These are phyloP conservation scores for Neodiprion pinetum DNA, from an alignment of 1,140 invertebrate species.

Conservation along the genomic window DNA sequence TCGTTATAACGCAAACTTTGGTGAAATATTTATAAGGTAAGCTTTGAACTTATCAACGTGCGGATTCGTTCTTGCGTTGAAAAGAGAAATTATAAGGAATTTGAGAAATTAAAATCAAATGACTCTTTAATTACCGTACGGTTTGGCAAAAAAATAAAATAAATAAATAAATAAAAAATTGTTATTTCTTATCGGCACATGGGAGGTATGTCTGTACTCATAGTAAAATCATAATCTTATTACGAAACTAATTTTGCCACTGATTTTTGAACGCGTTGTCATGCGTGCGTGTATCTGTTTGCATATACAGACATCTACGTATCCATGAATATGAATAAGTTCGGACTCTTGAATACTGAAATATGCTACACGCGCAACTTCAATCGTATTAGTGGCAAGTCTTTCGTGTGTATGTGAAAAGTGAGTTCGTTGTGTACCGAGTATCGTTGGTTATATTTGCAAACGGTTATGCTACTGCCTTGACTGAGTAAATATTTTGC, in stretches of 20 bases:
- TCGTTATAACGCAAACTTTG: too few relatives aligned
- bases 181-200: too few relatives aligned
- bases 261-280: neutral
- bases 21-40: too few relatives aligned
- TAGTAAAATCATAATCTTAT: too few relatives aligned
- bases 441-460: neutral
- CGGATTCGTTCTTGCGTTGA: neutral
- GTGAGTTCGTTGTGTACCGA: neutral
- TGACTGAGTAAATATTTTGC: neutral
- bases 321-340: neutral
- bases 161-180: too few relatives aligned
- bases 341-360: too few relatives aligned
- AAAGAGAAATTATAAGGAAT: conserved; percentile 5
- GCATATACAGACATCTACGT: neutral
- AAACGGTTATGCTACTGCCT: neutral
- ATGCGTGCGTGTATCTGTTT: neutral
- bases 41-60: too few relatives aligned
- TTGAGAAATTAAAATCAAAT: neutral
- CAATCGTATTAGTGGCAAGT: too few relatives aligned
- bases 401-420: too few relatives aligned
- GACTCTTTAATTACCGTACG: neutral
- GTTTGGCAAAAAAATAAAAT: too few relatives aligned
- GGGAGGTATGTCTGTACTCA: too few relatives aligned
- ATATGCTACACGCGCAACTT: too few relatives aligned
- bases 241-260: neutral